Conservation (phyloP, 2,888 invertebrate species). For the Polylopha cassiicola region DNA sequence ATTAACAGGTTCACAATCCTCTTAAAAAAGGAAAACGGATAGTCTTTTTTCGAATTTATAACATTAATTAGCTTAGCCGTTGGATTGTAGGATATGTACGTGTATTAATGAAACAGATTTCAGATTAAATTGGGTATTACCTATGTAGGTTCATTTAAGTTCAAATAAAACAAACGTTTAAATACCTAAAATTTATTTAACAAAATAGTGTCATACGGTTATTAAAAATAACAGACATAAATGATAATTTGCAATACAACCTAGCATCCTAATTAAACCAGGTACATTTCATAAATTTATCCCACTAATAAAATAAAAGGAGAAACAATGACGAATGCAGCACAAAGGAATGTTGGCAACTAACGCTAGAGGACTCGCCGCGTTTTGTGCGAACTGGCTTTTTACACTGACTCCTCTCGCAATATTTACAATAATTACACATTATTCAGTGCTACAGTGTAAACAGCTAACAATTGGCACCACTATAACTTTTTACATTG, state of each 20-base stretch:
- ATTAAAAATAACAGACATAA: slow-evolving; percentile 76
- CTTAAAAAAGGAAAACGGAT: no score
- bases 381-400: slow-evolving; percentile 31
- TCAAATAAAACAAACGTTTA: slow-evolving; percentile 19
- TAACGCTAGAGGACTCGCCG: slow-evolving; percentile 46
- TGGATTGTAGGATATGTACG: no score
- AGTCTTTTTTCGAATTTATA: no score
- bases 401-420: slow-evolving; percentile 38
- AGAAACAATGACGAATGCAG: slow-evolving; percentile 68
- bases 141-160: no score
- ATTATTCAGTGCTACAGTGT: slow-evolving; percentile 17
- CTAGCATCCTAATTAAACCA: slow-evolving; percentile 77
- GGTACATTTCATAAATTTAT: slow-evolving; percentile 75
- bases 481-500: slow-evolving; percentile 21
- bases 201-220: slow-evolving; percentile 77
- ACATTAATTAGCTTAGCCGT: no score
- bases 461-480: slow-evolving; percentile 29
- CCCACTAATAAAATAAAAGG: slow-evolving; percentile 60
- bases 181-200: slow-evolving; percentile 75
- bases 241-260: slow-evolving; percentile 75
- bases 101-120: no score
- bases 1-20: no score
- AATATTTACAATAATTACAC: slow-evolving; percentile 28
- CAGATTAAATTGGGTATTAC: no score
- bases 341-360: slow-evolving; percentile 76